Base-by-base conservation (phyloP, 2,113 vertebrate genomes). In the Physeter macrocephalus region DNA sequence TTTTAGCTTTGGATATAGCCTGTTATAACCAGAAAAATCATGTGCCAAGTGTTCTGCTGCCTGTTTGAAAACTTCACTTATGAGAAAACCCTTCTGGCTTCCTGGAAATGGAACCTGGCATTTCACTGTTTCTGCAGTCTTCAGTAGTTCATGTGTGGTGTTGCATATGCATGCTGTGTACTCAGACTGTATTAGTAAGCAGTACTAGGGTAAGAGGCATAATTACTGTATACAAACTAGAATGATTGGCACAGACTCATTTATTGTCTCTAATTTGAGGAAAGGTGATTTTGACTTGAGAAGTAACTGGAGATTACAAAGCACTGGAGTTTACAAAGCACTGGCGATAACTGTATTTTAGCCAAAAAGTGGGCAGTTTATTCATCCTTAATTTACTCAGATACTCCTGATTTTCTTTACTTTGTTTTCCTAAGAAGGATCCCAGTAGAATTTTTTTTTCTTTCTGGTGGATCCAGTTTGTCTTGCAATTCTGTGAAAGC, bases 281-380 rank as follows among this genome's bases (percentile, higher is more conserved):
- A 67, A 97, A 93, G 61, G 6, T 36, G n/a, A 82, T 77, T 96
- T 86, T 85, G n/a, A 74, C n/a, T 92, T 87, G 39, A 71, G 41
- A 77, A 94, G 27, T 69, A 93, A 88, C 4, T 52, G 2, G 34
- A 96, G 71, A 77, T 88, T 62, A 77, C 31, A 88, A 66, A 84
- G 21, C 36, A 41, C 10, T 67, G 52, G 39, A n/a, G n/a, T n/a
- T 88, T 62, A 77, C 31, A 88, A 66, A 84, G 21, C 36, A 41
- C 10, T 67, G 52, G 39, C 4, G 18, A 36, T 87, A 49, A 52
- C 2, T 31, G 2, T 71, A n/a, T 85, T 90, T 95, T 81, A 93
- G 39, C 3, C 41, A n/a, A 39, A 77, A 82, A 82, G 11, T 34
- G 90, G 66, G 74, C 27, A 69, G 59, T 61, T 64, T 59, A 67